Conservation (phyloP, 2,113 vertebrate species). For the Himantopus leucocephalus region DNA sequence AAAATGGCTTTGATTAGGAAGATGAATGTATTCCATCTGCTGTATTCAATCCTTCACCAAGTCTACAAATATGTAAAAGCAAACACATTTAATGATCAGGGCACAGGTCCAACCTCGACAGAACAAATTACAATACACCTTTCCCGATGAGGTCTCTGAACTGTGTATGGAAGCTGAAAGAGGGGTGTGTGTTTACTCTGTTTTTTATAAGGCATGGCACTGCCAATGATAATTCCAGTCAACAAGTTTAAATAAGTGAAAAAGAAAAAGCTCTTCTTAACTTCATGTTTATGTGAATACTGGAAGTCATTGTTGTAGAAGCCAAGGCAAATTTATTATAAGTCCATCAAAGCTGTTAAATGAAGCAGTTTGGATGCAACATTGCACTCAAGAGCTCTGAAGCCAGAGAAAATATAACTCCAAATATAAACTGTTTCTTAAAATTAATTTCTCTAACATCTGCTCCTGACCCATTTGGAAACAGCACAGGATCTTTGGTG, state of each 20-base stretch:
- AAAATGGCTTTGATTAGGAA: neutral
- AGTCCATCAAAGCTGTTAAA: neutral
- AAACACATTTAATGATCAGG: neutral
- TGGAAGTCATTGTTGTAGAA: neutral
- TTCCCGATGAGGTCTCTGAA: neutral
- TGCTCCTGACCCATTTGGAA: neutral
- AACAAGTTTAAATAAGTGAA: neutral
- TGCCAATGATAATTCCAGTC: neutral
- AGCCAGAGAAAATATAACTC: neutral
- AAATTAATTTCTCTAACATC: neutral
- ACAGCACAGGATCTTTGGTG: neutral
- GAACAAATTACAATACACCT: neutral
- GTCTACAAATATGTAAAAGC: neutral
- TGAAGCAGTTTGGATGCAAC: neutral
- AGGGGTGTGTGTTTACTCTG: neutral
- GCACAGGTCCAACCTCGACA: neutral
- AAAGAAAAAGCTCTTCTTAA: neutral
- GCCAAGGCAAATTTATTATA: neutral
- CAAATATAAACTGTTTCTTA: neutral
- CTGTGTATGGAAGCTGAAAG: neutral
- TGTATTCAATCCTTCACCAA: neutral
- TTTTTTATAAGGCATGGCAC: neutral
- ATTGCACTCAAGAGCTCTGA: neutral
- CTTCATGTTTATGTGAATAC: neutral
- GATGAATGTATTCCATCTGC: neutral